Percentiles rank a stretch among this genome's conserved stretches.
Evolutionary conservation across 2,797 vertebrate species (phyloP).

Genomic region (Pterois miles): DNA sequence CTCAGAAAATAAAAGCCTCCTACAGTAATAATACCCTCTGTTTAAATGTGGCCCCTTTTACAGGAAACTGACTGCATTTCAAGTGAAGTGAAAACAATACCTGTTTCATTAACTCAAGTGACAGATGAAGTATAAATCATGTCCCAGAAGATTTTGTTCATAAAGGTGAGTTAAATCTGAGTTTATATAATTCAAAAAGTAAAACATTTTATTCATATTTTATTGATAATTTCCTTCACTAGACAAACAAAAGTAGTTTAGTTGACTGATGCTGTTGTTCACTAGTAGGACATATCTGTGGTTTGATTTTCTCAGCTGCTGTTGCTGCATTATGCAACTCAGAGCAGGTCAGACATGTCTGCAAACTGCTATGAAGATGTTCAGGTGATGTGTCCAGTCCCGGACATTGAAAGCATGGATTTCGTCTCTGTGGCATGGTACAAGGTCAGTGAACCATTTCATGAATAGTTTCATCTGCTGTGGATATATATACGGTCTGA

Average conservation of each 20-base stretch:
- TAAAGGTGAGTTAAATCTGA: constrained; percentile 54
- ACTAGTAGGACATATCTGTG: background rate
- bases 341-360: rapidly evolving
- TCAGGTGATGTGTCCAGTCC: constrained; percentile 56
- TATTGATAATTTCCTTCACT: background rate
- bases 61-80: constrained; percentile 36
- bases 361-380: constrained; percentile 49
- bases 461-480: background rate
- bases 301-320: constrained; percentile 48
- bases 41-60: background rate
- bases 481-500: background rate
- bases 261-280: background rate
- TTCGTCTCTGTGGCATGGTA: constrained; percentile 76
- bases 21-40: background rate
- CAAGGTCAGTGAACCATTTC: constrained; percentile 66
- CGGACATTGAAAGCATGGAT: background rate
- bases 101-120: background rate
- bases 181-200: background rate
- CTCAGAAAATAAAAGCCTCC: background rate
- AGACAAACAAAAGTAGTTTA: background rate
- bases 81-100: constrained; percentile 1
- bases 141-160: constrained; percentile 23
- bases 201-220: background rate
- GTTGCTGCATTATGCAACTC: constrained; percentile 37
- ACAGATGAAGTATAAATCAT: constrained; percentile 30